Evolutionary conservation across 2,797 vertebrate genomes (phyloP).

Genomic region (Darevskia mixta): DNA sequence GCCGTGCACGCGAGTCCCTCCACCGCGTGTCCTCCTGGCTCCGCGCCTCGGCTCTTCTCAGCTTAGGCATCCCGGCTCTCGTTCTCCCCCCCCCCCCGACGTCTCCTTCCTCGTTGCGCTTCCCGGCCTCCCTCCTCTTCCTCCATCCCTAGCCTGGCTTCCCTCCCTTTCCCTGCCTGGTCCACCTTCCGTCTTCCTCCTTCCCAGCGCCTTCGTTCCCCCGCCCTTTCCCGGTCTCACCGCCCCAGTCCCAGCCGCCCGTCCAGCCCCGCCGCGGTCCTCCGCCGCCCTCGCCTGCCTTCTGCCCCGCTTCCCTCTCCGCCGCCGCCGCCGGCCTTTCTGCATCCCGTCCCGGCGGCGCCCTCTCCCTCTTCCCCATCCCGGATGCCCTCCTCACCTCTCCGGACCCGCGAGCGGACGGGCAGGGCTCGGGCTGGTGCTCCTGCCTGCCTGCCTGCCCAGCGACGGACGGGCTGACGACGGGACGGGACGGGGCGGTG

Average conservation of each 20-base stretch:
- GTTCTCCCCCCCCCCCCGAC: neutral
- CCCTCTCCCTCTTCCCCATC: conserved; percentile 13
- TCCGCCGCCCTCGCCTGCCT: neutral
- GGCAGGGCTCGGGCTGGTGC: neutral
- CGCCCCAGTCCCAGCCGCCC: neutral
- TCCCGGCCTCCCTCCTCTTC: neutral
- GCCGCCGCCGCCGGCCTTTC: neutral
- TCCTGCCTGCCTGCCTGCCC: neutral
- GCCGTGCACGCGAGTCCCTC: neutral
- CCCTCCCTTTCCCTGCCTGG: neutral
- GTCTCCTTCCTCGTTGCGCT: neutral
- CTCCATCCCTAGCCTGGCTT: neutral
- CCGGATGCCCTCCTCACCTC: conserved; percentile 31
- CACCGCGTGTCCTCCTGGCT: neutral
- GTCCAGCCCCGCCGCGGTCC: neutral
- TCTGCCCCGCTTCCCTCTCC: neutral
- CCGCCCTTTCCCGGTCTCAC: neutral
- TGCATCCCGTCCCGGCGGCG: conserved; percentile 13
- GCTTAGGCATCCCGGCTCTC: no score
- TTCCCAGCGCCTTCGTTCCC: neutral
- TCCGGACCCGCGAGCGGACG: neutral
- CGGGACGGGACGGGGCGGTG: neutral
- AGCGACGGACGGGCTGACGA: neutral
- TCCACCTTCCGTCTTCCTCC: no score
- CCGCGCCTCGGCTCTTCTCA: no score